These are phyloP conservation scores for Mycalesis mineus DNA, from an alignment of 2,888 invertebrate species.

Conservation along the genomic window DNA sequence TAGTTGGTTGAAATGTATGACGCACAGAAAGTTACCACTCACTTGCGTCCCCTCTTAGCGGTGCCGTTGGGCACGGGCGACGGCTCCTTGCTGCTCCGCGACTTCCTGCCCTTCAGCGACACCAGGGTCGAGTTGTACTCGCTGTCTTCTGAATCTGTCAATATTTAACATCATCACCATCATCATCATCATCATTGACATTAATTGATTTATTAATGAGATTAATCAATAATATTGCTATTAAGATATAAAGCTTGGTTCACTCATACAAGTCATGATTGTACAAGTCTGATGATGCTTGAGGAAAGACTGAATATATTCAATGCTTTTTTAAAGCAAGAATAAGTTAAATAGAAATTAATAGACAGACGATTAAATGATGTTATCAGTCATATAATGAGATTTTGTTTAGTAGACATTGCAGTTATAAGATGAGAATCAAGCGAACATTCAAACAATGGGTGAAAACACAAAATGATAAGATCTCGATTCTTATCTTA, in stretches of 20 bases:
- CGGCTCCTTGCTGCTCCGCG: constrained; percentile 53
- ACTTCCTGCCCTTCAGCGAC: constrained; percentile 50
- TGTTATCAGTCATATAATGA: background rate
- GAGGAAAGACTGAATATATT: no score
- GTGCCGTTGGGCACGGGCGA: constrained; percentile 55
- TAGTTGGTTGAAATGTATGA: no score
- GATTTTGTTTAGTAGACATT: no score
- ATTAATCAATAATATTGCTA: no score
- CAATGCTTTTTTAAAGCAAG: no score
- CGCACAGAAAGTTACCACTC: constrained; percentile 26
- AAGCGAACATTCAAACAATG: background rate
- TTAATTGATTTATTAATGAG: no score
- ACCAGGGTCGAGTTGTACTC: constrained; percentile 66
- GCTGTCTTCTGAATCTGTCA: constrained; percentile 67
- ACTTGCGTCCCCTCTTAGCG: constrained; percentile 49
- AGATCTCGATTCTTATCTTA: no score
- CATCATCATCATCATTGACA: no score
- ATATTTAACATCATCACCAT: background rate
- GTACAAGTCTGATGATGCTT: no score
- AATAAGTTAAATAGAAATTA: background rate
- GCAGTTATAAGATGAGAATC: background rate
- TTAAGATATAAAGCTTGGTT: no score
- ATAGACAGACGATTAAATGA: background rate
- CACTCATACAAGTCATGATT: background rate
- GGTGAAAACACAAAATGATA: background rate